Evolutionary conservation across 53 echinoderm and acorn worm species (phyloP).

Genomic region (Paracentrotus lividus): DNA sequence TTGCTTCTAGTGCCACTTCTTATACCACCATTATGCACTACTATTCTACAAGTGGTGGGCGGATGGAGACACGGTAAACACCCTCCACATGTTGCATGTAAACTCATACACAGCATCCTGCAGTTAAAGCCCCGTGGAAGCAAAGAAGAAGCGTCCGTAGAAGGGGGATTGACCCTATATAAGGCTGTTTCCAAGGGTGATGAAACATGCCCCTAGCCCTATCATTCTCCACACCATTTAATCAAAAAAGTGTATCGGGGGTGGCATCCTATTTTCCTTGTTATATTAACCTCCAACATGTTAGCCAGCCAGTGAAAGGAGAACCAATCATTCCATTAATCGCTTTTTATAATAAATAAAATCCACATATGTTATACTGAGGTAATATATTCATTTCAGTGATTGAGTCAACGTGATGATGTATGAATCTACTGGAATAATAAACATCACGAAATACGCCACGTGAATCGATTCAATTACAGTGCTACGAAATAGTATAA

Average conservation of each 20-base stretch:
- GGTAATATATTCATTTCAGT: not conserved
- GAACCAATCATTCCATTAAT: not conserved
- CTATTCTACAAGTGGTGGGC: not conserved
- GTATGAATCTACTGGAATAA: not conserved
- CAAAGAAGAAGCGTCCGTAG: not conserved
- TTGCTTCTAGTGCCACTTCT: not conserved
- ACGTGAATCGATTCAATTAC: too few relatives aligned
- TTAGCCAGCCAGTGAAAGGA: not conserved
- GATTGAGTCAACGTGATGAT: not conserved
- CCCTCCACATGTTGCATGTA: not conserved
- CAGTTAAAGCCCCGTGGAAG: not conserved
- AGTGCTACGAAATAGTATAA: too few relatives aligned
- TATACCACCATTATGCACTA: not conserved
- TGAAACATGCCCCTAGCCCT: not conserved
- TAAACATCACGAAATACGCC: too few relatives aligned
- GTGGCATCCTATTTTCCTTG: slow-evolving; percentile 25
- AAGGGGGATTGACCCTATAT: not conserved
- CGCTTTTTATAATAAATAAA: not conserved
- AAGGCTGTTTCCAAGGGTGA: not conserved
- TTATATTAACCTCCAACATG: not conserved
- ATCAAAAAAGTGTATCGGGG: slow-evolving; percentile 47
- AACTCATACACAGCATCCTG: not conserved
- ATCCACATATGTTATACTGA: not conserved
- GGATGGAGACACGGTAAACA: not conserved
- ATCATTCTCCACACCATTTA: slow-evolving; percentile 57